Conservation (phyloP, 2,797 vertebrate genomes). For the Dicrostonyx torquatus region DNA sequence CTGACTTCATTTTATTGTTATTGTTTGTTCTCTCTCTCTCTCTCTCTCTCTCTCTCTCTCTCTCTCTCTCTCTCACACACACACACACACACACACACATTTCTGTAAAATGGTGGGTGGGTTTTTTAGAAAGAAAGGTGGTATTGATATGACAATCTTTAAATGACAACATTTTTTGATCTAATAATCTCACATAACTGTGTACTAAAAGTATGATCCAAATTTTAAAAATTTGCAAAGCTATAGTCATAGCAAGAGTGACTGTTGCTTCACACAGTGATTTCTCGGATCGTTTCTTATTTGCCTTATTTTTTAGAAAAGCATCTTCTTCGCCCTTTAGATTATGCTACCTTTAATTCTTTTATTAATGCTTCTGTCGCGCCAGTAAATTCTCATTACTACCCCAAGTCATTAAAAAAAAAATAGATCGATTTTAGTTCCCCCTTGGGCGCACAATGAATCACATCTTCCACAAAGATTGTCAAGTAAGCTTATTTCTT, state of each 20-base stretch:
- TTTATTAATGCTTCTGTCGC: slow-evolving; percentile 2
- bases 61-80: background rate
- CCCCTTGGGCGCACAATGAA: background rate
- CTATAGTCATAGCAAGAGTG: background rate
- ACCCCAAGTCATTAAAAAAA: slow-evolving; percentile 33
- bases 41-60: background rate
- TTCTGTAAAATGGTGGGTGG: background rate
- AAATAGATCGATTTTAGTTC: slow-evolving; percentile 21
- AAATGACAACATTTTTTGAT: background rate
- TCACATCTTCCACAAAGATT: background rate
- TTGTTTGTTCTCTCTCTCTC: background rate
- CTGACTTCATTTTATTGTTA: background rate
- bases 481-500: slow-evolving; percentile 37
- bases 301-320: background rate
- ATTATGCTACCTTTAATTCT: slow-evolving; percentile 32
- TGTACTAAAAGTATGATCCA: background rate
- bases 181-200: background rate
- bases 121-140: slow-evolving; percentile 37
- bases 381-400: background rate
- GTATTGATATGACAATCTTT: background rate
- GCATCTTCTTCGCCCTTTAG: background rate
- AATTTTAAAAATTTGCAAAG: background rate
- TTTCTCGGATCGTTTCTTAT: background rate
- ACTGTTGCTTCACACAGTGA: background rate
- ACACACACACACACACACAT: background rate